These are phyloP conservation scores for Alouatta palliata DNA, from an alignment of 2,113 vertebrate species.

Conservation along the genomic window DNA sequence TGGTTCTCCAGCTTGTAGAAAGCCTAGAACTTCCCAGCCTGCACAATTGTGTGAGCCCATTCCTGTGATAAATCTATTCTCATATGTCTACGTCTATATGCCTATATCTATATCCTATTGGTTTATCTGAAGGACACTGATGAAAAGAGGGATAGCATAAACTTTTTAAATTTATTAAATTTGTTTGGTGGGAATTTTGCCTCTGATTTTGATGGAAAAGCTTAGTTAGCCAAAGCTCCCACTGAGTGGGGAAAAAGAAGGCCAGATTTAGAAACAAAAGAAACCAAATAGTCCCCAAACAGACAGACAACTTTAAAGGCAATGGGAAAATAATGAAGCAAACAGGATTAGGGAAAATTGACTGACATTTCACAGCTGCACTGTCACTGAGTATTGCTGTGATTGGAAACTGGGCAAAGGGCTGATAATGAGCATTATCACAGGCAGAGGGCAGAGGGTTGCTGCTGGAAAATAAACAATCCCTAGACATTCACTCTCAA, in stretches of 20 bases:
- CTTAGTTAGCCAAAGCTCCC: not conserved
- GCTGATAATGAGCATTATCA: not conserved
- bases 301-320: not conserved
- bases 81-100: not conserved
- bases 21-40: not conserved
- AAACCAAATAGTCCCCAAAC: not conserved
- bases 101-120: not conserved
- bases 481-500: not conserved
- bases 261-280: not conserved
- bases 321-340: not conserved
- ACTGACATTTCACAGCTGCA: not conserved
- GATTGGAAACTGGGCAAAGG: not conserved
- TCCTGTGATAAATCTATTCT: not conserved
- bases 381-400: not conserved
- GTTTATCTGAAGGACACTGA: not conserved
- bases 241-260: not conserved
- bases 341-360: too few species aligned
- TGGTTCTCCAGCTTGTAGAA: not conserved
- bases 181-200: not conserved
- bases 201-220: not conserved
- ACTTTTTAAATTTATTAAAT: not conserved
- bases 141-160: not conserved
- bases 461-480: not conserved
- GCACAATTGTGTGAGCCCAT: not conserved
- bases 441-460: too few species aligned